Conservation (phyloP, 2,113 vertebrate species). For the Lasiurus cinereus region DNA sequence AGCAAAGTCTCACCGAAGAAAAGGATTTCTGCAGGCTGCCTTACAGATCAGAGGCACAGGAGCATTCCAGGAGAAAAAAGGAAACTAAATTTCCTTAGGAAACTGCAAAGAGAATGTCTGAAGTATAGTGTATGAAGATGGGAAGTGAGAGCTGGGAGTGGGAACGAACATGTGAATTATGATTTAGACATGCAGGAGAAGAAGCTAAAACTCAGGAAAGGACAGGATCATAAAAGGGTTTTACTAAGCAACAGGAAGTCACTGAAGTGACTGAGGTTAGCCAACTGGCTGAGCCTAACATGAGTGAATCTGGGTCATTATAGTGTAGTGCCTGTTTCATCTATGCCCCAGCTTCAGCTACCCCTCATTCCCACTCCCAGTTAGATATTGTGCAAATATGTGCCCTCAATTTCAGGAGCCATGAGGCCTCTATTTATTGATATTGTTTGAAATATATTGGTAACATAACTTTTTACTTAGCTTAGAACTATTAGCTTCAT, state of each 20-base stretch:
- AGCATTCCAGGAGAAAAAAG: neutral
- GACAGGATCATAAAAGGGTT: neutral
- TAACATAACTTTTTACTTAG: neutral
- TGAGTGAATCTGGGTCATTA: neutral
- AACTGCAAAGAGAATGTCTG: neutral
- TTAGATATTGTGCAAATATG: neutral
- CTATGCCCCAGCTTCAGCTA: neutral
- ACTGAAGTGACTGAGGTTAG: too few species aligned
- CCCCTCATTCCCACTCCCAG: neutral
- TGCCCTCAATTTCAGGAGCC: neutral
- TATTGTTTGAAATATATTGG: neutral
- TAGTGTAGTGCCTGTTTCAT: neutral
- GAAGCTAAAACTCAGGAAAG: neutral
- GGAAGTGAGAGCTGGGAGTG: neutral
- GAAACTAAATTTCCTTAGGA: neutral
- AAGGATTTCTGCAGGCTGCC: neutral
- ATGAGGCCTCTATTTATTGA: neutral
- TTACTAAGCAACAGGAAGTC: neutral
- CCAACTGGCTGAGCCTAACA: neutral
- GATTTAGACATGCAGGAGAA: neutral
- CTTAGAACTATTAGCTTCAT: neutral
- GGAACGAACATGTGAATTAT: neutral
- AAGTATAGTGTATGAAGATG: neutral
- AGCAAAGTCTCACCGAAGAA: neutral
- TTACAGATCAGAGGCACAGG: neutral